Evolutionary conservation across 2,113 vertebrate genomes (phyloP), one percentile per base, ranked within the genome.

Genomic region (Planiliza haematocheilus): DNA sequence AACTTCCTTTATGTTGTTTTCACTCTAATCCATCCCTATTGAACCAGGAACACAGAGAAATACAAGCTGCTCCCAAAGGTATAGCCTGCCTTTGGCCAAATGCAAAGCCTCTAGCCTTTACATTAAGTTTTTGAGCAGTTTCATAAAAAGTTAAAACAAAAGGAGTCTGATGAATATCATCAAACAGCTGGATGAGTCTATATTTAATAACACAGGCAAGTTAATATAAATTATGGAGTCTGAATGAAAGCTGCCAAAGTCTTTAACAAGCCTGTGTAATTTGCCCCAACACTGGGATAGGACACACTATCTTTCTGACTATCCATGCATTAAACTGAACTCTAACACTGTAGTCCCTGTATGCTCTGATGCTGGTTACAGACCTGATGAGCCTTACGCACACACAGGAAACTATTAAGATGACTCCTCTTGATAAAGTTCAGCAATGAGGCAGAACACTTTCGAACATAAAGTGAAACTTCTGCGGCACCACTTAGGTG

Each of bases 301-400:
- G 64, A 73, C 4, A 24, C 50, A 55, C 74, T 74, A 81, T 84
- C 81, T 65, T 42, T 63, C 14, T 62, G 70, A 58, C 39, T 67
- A 66, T 68, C 60, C 87, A 65, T 59, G 77, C 87, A 64, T 74
- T 83, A 79, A 87, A 84, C 74, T 78, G 51, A 84, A 78, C 64
- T 65, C 65, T 52, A 64, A 70, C 64, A 71, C 53, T 57, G 69
- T 36, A 41, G 70, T 66, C 60, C 13, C 78, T 53, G 61, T 62
- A 48, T 34, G 71, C 50, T 71, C 64, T 38, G 52, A 68, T 70
- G 67, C 52, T 58, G 48, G 11, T 79, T 70, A 69, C 71, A 68
- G 43, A 74, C 65, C 70, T 36, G 62, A 80, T 74, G 75, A 86
- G 73, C 30, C 34, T 62, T 62, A 41, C 49, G 55, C 18, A 48